These are phyloP conservation scores for Oryctes rhinoceros DNA, from an alignment of 1,140 invertebrate genomes.

Conservation along the genomic window DNA sequence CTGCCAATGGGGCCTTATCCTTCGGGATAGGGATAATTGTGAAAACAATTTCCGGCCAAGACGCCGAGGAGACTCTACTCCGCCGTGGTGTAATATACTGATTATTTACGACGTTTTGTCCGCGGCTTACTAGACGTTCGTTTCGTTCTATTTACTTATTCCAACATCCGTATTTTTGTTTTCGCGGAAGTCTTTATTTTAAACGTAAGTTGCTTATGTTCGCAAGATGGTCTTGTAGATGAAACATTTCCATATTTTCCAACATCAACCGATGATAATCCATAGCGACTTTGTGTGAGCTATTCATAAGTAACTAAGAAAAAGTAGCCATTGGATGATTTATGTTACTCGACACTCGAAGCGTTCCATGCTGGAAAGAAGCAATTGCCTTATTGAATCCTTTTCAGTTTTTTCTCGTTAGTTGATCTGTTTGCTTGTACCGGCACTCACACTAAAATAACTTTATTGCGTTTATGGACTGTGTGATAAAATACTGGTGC, in stretches of 20 bases:
- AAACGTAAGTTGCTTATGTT: not conserved
- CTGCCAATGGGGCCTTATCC: conserved; percentile 10
- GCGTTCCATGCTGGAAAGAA: too few species aligned
- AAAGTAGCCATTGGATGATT: too few species aligned
- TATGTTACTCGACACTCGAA: too few species aligned
- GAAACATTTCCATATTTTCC: not conserved
- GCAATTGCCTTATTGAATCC: too few species aligned
- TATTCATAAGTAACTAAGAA: too few species aligned
- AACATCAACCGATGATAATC: not conserved
- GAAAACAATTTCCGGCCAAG: conserved; percentile 20
- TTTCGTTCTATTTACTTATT: not conserved
- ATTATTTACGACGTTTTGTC: not conserved
- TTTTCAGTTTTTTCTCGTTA: too few species aligned
- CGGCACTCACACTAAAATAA: too few species aligned
- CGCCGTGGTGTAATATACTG: not conserved
- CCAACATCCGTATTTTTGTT: not conserved
- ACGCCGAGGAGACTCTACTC: not conserved
- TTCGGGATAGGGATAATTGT: conserved; percentile 18
- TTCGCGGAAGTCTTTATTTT: conserved; percentile 22
- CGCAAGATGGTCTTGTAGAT: not conserved
- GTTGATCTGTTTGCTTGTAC: too few species aligned
- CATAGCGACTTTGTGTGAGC: too few species aligned
- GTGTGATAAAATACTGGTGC: too few species aligned
- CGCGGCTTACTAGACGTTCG: not conserved
- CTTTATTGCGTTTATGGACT: too few species aligned